These are phyloP conservation scores for Florisuga fusca DNA, from an alignment of 2,797 vertebrate species.

Conservation along the genomic window DNA sequence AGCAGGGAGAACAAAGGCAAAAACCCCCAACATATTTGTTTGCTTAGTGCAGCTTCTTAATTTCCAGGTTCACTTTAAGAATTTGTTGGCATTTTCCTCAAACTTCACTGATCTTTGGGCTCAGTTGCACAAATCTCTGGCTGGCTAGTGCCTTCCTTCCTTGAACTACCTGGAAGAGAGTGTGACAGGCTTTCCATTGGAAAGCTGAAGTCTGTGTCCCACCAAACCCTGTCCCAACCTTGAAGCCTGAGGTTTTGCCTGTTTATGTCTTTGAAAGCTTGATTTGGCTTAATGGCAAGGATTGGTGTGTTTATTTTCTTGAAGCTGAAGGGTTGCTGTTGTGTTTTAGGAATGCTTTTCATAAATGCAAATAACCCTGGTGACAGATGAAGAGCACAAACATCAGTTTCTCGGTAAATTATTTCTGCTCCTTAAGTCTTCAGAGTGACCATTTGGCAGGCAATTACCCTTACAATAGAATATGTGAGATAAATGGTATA, in stretches of 20 bases:
- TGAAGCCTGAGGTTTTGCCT: neutral
- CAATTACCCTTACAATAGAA: constrained; percentile 41
- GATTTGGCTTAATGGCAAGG: neutral
- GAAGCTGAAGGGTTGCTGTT: neutral
- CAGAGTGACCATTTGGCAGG: neutral
- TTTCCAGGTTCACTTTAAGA: neutral
- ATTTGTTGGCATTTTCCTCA: neutral
- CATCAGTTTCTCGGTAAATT: neutral
- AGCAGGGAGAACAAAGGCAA: neutral
- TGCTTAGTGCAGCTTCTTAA: neutral
- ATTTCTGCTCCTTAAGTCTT: neutral
- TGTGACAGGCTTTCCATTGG: neutral
- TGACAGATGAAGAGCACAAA: neutral
- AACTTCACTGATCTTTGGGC: neutral
- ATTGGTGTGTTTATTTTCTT: neutral
- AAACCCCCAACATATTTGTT: fast-evolving
- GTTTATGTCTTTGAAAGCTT: neutral
- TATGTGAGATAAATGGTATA: neutral
- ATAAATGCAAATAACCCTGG: neutral
- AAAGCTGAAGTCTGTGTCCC: neutral
- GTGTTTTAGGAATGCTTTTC: neutral
- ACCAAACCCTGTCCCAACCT: neutral
- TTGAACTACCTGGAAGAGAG: fast-evolving
- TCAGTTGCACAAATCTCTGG: neutral
- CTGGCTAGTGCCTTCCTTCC: neutral